Conservation (phyloP, 23 tunicate species). For the Ciona savignyi region DNA sequence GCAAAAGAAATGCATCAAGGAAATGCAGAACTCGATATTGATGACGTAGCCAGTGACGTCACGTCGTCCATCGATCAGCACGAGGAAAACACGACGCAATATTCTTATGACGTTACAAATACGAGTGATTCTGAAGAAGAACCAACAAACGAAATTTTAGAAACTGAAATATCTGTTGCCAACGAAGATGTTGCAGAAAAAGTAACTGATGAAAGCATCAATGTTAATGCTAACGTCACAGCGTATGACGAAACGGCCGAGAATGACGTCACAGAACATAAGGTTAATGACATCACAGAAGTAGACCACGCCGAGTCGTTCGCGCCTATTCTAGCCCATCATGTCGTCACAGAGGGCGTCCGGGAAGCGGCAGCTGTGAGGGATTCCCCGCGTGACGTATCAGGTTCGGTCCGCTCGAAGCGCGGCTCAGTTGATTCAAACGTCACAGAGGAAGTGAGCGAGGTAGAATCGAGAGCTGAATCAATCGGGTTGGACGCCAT, state of each 20-base stretch:
- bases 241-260: neutral
- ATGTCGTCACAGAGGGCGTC: conserved; percentile 8
- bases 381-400: conserved; percentile 1
- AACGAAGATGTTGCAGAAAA: neutral
- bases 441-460: conserved; percentile 3
- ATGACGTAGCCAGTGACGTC: conserved; percentile 1
- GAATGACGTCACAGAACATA: neutral
- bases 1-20: neutral
- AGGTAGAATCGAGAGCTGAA: neutral
- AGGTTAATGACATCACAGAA: neutral
- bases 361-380: conserved; percentile 4
- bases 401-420: neutral
- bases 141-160: neutral
- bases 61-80: neutral
- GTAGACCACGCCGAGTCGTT: conserved; percentile 7
- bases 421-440: neutral
- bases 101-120: neutral
- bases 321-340: conserved; percentile 7
- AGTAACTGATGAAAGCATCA: neutral
- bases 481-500: neutral
- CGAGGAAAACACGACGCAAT: conserved; percentile 4
- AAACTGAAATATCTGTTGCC: neutral
- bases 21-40: neutral
- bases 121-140: conserved; percentile 4
- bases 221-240: neutral